Evolutionary conservation across 2,797 vertebrate genomes (phyloP).

Genomic region (Lagocephalus sceleratus): DNA sequence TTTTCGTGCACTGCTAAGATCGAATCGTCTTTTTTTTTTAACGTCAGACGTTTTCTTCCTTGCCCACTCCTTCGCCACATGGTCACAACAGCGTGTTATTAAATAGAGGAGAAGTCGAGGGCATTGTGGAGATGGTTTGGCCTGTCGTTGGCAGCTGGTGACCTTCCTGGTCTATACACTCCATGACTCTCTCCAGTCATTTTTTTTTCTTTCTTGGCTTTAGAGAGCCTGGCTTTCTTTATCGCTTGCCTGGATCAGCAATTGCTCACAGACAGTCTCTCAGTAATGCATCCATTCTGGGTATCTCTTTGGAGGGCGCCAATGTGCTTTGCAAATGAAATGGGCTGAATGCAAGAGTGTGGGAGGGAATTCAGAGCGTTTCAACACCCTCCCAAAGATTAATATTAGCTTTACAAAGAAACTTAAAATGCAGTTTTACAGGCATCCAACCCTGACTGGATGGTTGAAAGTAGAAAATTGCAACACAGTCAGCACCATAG

Average conservation of each 20-base stretch:
- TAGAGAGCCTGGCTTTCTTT: constrained; percentile 69
- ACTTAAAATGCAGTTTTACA: constrained; percentile 7
- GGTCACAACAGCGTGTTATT: constrained; percentile 43
- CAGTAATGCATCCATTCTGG: constrained; percentile 74
- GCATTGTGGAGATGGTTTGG: constrained; percentile 47
- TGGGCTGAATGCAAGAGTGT: constrained; percentile 50
- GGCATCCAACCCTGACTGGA: constrained; percentile 14
- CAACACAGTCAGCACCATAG: too few relatives aligned
- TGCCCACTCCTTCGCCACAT: constrained; percentile 7
- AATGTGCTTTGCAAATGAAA: constrained; percentile 71
- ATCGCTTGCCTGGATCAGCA: constrained; percentile 77
- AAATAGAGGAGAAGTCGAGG: constrained; percentile 45
- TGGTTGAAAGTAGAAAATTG: background rate
- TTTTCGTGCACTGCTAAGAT: too few relatives aligned
- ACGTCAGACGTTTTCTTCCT: constrained; percentile 11
- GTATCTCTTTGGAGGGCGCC: constrained; percentile 62
- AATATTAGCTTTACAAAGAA: constrained; percentile 19
- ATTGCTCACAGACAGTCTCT: constrained; percentile 78
- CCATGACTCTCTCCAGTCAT: constrained; percentile 57
- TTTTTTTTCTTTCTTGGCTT: constrained; percentile 47
- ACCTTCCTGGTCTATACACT: constrained; percentile 74
- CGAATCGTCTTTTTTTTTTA: constrained; percentile 1
- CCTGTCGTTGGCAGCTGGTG: constrained; percentile 70
- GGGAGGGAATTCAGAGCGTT: constrained; percentile 35
- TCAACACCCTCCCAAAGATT: constrained; percentile 22